A percentile compares a stretch with the other conserved stretches of the same genome.
Evolutionary conservation across 2,888 invertebrate species (phyloP).

Genomic region (Pachydiplax longipennis): DNA sequence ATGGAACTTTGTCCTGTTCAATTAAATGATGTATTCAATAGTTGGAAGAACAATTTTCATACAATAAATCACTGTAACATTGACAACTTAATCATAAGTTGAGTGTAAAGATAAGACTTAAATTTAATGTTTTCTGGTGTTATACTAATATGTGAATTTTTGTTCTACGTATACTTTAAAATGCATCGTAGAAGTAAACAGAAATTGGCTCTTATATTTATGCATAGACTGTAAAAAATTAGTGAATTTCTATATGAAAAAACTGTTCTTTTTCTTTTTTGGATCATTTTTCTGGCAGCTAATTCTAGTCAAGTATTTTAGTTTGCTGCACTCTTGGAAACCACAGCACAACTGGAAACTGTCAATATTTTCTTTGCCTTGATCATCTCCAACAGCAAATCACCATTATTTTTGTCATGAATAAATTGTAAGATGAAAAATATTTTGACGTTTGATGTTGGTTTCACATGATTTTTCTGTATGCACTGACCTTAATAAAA

Average conservation of each 20-base stretch:
- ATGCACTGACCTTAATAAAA: not conserved
- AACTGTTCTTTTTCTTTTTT: not conserved
- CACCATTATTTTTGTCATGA: not conserved
- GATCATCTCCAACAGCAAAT: not conserved
- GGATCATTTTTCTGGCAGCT: conserved; percentile 28
- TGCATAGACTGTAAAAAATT: not conserved
- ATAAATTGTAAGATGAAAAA: not conserved
- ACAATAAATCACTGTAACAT: not conserved
- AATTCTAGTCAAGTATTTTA: conserved; percentile 37
- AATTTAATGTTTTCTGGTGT: conserved; percentile 23
- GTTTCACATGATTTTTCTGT: conserved; percentile 9
- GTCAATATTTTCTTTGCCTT: not conserved
- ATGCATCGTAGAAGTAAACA: conserved; percentile 5
- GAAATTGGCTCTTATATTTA: conserved; percentile 18
- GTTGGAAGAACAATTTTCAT: not conserved
- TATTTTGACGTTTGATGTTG: conserved; percentile 13
- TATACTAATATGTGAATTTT: conserved; percentile 27
- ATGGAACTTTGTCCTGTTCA: conserved; percentile 24
- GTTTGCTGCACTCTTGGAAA: conserved; percentile 32
- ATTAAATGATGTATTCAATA: conserved; percentile 33
- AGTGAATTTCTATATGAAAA: conserved; percentile 7
- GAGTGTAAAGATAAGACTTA: conserved; percentile 8
- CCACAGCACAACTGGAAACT: not conserved
- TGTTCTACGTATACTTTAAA: conserved; percentile 22
- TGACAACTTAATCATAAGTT: conserved; percentile 11